Evolutionary conservation across 2,113 vertebrate genomes (phyloP).

Genomic region (Tauraco erythrolophus): DNA sequence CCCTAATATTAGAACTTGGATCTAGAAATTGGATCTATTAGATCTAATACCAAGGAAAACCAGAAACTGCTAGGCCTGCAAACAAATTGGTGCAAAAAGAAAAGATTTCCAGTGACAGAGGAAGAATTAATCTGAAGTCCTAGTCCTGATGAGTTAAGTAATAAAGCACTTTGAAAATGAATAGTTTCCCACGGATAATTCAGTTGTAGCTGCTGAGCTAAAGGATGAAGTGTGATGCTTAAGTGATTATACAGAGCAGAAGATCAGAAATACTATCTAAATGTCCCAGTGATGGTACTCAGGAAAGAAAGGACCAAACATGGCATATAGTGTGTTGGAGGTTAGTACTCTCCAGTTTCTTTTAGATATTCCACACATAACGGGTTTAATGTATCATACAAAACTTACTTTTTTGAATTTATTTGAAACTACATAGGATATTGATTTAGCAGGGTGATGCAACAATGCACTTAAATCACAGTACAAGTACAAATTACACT

Average conservation of each 20-base stretch:
- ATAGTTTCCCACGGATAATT: not conserved
- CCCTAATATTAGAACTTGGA: not conserved
- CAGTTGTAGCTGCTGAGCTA: not conserved
- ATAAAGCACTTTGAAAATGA: not conserved
- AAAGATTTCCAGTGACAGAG: not conserved
- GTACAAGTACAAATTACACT: not conserved
- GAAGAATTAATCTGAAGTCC: not conserved
- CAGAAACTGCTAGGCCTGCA: not conserved
- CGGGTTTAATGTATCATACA: not conserved
- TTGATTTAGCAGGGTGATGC: not conserved
- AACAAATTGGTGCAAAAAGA: not conserved
- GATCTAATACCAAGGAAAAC: not conserved
- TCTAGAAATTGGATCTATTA: too few species aligned
- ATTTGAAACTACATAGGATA: not conserved
- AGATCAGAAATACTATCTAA: not conserved
- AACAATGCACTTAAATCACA: not conserved
- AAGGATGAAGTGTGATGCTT: not conserved
- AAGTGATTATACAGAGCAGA: not conserved
- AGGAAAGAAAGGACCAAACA: not conserved
- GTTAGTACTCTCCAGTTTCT: not conserved
- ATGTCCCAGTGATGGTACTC: not conserved
- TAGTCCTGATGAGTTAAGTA: not conserved
- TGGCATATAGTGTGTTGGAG: not conserved
- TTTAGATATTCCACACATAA: not conserved
- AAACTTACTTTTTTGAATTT: not conserved